Percentiles rank a stretch among this genome's conserved stretches.
Conservation (phyloP, 2,113 vertebrate genomes). For the Australoheros scitulus region DNA sequence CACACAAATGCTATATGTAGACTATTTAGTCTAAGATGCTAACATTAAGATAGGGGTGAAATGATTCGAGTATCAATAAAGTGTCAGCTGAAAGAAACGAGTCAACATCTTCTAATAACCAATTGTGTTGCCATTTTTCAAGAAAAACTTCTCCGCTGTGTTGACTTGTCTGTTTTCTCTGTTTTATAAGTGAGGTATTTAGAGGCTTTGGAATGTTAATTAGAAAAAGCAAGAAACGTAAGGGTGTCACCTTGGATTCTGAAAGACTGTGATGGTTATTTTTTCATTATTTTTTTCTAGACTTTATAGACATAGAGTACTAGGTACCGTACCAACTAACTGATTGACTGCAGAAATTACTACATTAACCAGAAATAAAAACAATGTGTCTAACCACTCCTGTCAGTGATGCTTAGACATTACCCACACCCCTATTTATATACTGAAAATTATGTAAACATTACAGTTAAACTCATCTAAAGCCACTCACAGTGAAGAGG, state of each 20-base stretch:
- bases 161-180: background rate
- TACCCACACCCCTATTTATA: background rate
- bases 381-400: background rate
- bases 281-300: background rate
- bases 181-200: background rate
- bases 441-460: background rate
- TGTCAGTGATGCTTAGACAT: background rate
- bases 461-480: background rate
- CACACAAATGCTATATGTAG: background rate
- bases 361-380: constrained; percentile 2
- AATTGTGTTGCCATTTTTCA: background rate
- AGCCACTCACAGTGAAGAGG: background rate
- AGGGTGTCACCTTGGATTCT: background rate
- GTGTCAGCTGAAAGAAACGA: background rate
- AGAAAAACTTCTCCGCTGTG: background rate
- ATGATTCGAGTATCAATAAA: background rate
- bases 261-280: background rate
- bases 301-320: background rate
- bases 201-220: background rate
- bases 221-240: background rate
- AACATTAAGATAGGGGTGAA: background rate
- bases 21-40: background rate
- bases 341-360: background rate
- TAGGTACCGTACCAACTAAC: background rate
- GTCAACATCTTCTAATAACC: background rate